Evolutionary conservation across 2,888 invertebrate genomes (phyloP), one percentile per base, ranked within the genome.

Genomic region (Odontocerum albicorne): DNA sequence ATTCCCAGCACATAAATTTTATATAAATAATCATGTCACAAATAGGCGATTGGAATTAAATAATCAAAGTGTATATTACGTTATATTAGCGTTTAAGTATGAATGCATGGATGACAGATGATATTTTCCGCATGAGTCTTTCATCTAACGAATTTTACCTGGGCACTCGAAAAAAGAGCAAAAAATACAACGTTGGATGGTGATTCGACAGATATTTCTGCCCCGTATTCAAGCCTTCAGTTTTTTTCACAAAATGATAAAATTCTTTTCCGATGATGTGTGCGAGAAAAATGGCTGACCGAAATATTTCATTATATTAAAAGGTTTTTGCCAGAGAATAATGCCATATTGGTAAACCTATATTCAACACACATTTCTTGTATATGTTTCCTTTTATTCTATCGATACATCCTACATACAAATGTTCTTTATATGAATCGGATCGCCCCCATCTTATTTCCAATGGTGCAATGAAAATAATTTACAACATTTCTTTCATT

Each of bases 201-300:
- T 49, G 50, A 50, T 50, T 50, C 50, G 42, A 27, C 43, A 50
- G n/a, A 33, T 33, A 39, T 42, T 50, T 50, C 22, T 27, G 27
- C 35, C 50, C 33, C 50, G 43, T 50, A 21, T 20, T 50, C 22
- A 42, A 43, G 35, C 50, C 50, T 50, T 50, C 50, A 43, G 33
- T 43, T 43, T 43, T 45, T 50, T 50, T 50, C 50, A 17, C 33
- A 8, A 27, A 42, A 42, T 47, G 22, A 47, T 20, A 36, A 50
- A 50, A 42, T 35, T 27, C 27, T 32, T 16, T 44, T 44, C 32
- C 32, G 32, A 44, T 32, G 32, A 31, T 27, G 27, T 27, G 27
- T 27, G 10, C 10, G 27, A 27, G 27, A 31, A 16, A 10, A 43
- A 43, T 6, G 16, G 16, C 32, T 31, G 32, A 32, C 16, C 32